These are phyloP conservation scores for Halocynthia roretzi DNA, from an alignment of 23 tunicate genomes.

Conservation along the genomic window DNA sequence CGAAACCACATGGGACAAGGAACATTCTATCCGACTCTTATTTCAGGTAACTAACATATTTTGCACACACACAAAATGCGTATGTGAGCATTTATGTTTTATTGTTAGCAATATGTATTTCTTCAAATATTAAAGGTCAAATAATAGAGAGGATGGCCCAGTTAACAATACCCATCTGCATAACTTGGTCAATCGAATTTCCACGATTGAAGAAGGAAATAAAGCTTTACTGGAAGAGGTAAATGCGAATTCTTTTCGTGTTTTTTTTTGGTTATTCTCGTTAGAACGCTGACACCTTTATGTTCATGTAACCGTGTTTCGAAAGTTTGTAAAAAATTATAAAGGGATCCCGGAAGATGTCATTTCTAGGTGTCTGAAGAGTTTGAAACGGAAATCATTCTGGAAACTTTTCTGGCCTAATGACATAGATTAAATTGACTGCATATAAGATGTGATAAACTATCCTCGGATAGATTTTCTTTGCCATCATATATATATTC, in stretches of 20 bases:
- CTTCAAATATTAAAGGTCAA: slow-evolving; percentile 18
- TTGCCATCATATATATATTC: not conserved
- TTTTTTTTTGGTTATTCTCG: too few species aligned
- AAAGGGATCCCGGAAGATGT: too few species aligned
- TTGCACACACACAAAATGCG: not conserved
- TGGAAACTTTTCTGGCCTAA: too few species aligned
- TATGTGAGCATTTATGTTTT: too few species aligned
- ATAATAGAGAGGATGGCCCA: slow-evolving; percentile 45
- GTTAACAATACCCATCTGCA: slow-evolving; percentile 24
- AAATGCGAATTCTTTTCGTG: too few species aligned
- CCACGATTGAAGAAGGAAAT: slow-evolving; percentile 61
- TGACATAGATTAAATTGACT: not conserved
- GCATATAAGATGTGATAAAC: not conserved
- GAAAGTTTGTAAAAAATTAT: too few species aligned
- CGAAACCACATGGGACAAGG: slow-evolving; percentile 7
- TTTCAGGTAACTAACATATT: slow-evolving; percentile 1
- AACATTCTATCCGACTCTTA: not conserved
- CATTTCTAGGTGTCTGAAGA: too few species aligned
- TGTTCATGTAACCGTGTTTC: too few species aligned
- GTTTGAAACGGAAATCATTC: too few species aligned
- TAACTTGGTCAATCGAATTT: slow-evolving; percentile 34
- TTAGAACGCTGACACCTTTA: too few species aligned
- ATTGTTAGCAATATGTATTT: too few species aligned
- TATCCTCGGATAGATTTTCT: too few species aligned
- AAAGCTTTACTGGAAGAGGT: slow-evolving; percentile 90